Conservation (phyloP, 2,888 invertebrate species). For the Volucella inanis region DNA sequence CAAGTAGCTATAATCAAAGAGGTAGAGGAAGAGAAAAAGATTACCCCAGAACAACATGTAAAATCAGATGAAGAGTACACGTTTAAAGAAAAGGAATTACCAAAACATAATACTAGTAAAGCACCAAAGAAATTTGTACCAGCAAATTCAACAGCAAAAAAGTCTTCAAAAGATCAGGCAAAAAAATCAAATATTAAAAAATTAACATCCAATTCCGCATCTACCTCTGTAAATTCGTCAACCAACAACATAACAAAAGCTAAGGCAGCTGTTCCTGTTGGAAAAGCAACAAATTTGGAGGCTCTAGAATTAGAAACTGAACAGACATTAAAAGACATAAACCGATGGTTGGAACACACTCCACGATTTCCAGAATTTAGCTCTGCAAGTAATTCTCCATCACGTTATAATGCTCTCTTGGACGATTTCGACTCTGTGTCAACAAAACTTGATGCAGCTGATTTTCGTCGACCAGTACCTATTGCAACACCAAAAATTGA, state of each 20-base stretch:
- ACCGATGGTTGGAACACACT: constrained; percentile 94
- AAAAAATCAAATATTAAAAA: constrained; percentile 81
- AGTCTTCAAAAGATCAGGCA: constrained; percentile 79
- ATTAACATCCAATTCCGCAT: constrained; percentile 11
- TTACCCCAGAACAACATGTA: background rate
- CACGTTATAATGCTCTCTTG: constrained; percentile 87
- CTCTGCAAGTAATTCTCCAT: constrained; percentile 91
- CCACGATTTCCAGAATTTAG: constrained; percentile 90
- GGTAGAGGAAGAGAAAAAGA: constrained; percentile 19
- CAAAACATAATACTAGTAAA: constrained; percentile 73
- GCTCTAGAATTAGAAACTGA: constrained; percentile 89
- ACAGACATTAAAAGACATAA: constrained; percentile 89
- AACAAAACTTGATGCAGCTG: constrained; percentile 82
- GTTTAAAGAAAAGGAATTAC: constrained; percentile 58
- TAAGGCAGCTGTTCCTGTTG: constrained; percentile 26
- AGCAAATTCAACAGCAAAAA: constrained; percentile 48
- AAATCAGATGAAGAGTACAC: constrained; percentile 37
- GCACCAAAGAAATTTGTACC: constrained; percentile 51
- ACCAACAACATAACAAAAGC: constrained; percentile 30
- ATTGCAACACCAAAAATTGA: constrained; percentile 82
- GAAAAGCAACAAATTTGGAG: constrained; percentile 83
- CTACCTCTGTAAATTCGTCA: constrained; percentile 27
- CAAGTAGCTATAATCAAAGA: background rate
- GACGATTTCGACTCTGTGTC: constrained; percentile 84
- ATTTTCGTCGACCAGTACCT: constrained; percentile 83